Evolutionary conservation across 2,888 invertebrate genomes (phyloP).

Genomic region (Lissonota sp.): DNA sequence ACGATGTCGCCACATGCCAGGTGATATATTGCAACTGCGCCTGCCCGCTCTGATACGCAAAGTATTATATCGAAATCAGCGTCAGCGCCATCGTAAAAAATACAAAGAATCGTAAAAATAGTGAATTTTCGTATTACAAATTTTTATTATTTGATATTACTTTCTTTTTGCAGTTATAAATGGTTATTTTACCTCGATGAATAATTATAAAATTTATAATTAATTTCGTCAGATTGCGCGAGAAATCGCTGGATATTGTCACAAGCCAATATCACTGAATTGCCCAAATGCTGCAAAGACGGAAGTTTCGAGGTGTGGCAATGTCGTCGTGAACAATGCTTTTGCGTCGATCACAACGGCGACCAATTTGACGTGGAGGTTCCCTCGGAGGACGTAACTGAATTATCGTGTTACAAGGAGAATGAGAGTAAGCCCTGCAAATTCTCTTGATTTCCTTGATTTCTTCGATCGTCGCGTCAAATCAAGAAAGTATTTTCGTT

Average conservation of each 20-base stretch:
- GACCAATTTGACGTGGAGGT: constrained; percentile 84
- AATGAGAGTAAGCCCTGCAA: constrained; percentile 11
- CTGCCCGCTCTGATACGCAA: not conserved
- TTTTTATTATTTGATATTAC: not conserved
- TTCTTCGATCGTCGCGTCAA: not conserved
- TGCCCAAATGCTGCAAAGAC: constrained; percentile 87
- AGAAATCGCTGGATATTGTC: constrained; percentile 84
- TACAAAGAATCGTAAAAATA: no score
- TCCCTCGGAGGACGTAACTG: constrained; percentile 69
- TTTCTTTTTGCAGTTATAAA: not conserved
- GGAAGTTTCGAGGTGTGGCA: constrained; percentile 88
- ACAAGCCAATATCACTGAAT: constrained; percentile 80
- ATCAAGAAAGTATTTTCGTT: constrained; percentile 7
- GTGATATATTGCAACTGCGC: constrained; percentile 22
- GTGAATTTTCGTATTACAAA: no score
- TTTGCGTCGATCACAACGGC: constrained; percentile 88
- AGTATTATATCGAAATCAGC: constrained; percentile 27
- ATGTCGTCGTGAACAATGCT: constrained; percentile 87
- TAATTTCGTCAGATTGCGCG: constrained; percentile 87
- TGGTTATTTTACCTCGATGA: not conserved
- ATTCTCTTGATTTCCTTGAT: not conserved
- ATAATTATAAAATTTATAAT: constrained; percentile 5
- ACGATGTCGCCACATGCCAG: constrained; percentile 24
- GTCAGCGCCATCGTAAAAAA: not conserved
- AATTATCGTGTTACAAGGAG: constrained; percentile 66